Conservation (phyloP, 2,113 vertebrate genomes). For the Ailurus styani region DNA sequence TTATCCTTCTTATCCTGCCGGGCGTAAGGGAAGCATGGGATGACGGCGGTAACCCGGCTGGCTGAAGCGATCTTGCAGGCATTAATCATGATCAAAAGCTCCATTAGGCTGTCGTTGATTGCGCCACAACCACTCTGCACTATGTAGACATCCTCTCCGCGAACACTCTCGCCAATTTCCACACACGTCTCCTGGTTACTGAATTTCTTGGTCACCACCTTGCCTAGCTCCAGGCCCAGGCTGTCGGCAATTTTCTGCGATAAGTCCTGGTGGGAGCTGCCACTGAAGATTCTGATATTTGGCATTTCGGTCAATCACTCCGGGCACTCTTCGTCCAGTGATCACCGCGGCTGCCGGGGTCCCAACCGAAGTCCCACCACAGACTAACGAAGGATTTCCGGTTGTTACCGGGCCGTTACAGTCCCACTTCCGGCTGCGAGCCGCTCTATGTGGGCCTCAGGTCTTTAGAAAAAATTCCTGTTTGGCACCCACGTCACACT, state of each 20-base stretch:
- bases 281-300: conserved; percentile 85
- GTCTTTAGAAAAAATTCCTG: neutral
- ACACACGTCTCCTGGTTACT: conserved; percentile 85
- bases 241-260: conserved; percentile 82
- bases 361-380: neutral
- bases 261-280: conserved; percentile 84
- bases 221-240: conserved; percentile 82
- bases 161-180: conserved; percentile 87
- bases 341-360: rapidly evolving
- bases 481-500: neutral
- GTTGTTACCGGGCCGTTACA: neutral
- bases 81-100: conserved; percentile 91
- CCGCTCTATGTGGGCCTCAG: rapidly evolving
- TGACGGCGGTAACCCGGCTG: conserved; percentile 86
- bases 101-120: conserved; percentile 90
- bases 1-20: conserved; percentile 90
- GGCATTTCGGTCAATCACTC: conserved; percentile 69
- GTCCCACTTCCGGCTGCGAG: rapidly evolving
- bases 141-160: conserved; percentile 88
- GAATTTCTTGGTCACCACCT: conserved; percentile 94
- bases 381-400: neutral
- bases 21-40: conserved; percentile 88
- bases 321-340: neutral
- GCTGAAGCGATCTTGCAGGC: conserved; percentile 90
- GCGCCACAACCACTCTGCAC: conserved; percentile 89